Base-by-base conservation (phyloP, 2,113 vertebrate species). In the Buteo buteo region DNA sequence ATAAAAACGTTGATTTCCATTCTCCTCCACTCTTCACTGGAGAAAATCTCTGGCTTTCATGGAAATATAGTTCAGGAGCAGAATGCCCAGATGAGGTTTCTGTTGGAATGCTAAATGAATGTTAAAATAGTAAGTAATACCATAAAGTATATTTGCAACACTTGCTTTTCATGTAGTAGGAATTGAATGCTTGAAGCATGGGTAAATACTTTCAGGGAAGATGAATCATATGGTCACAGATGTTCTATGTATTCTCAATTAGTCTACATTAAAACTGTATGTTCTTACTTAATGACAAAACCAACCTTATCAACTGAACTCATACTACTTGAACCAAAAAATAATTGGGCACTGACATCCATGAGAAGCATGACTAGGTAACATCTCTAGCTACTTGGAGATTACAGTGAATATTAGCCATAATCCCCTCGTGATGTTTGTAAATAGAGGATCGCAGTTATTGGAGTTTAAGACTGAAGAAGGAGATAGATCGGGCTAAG, bases 301-400 rank as follows among this genome's bases (percentile, higher is more conserved):
- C 34, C 47, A 78, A 2, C 50, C 82, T 87, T 92, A 94, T 86
- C 65, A 77, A 69, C 54, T 94, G 69, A 91, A 69, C 81, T 88
- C 20, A 13, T 73, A 47, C 59, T 90, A 32, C 59, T 90, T 81
- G 66, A 96, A 89, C 29, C 31, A 87, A 86, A 86, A 91, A 88
- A 47, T 77, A 93, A 93, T 76, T 84, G 26, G 18, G 16, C 20
- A 38, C 18, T 82, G 80, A 59, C 13, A 54, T 72, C 72, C 69
- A 4, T 52, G 67, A 91, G 57, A 86, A 89, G 90, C n/a, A 80
- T 16, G 6, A 50, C 40, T 74, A 66, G 16, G n/a, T 88, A 66
- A 54, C 32, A 61, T 96, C 62, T 69, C 55, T 74, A 70, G 42
- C 55, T 96, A 65, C 61, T 92, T 96, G 86, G 90, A 91, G 89